Conservation (phyloP, 2,888 invertebrate species). For the Macaria liturata region DNA sequence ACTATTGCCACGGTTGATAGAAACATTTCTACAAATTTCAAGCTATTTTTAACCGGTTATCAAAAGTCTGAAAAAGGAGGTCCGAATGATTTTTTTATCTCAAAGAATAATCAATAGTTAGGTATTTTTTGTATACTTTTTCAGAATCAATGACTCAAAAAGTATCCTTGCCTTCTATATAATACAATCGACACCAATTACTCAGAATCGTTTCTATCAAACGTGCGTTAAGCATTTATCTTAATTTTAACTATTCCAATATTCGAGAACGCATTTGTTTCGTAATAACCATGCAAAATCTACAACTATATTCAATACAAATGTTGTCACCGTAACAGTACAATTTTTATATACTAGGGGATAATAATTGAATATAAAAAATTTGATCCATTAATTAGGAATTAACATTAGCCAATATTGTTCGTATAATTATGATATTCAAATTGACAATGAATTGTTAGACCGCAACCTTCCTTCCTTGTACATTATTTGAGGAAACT, state of each 20-base stretch:
- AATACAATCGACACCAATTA: too few species aligned
- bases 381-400: slow-evolving; percentile 16
- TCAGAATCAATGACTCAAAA: background rate
- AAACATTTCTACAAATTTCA: background rate
- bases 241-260: slow-evolving; percentile 20
- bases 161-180: too few species aligned
- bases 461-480: too few species aligned
- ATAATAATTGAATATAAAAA: slow-evolving; percentile 31
- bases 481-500: too few species aligned
- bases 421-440: slow-evolving; percentile 16
- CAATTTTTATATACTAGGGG: slow-evolving; percentile 24
- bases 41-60: too few species aligned
- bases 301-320: slow-evolving; percentile 33
- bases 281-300: slow-evolving; percentile 36
- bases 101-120: too few species aligned
- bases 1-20: slow-evolving; percentile 3
- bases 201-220: slow-evolving; percentile 1
- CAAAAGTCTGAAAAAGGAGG: too few species aligned
- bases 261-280: slow-evolving; percentile 23
- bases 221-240: background rate
- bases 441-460: slow-evolving; percentile 32
- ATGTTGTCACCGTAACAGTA: slow-evolving; percentile 26
- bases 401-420: slow-evolving; percentile 6
- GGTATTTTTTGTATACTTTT: too few species aligned
- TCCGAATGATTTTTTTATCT: too few species aligned